Percentiles rank a stretch among this genome's conserved stretches.
Evolutionary conservation across 2,888 invertebrate species (phyloP).

Genomic region (Atherix ibis): DNA sequence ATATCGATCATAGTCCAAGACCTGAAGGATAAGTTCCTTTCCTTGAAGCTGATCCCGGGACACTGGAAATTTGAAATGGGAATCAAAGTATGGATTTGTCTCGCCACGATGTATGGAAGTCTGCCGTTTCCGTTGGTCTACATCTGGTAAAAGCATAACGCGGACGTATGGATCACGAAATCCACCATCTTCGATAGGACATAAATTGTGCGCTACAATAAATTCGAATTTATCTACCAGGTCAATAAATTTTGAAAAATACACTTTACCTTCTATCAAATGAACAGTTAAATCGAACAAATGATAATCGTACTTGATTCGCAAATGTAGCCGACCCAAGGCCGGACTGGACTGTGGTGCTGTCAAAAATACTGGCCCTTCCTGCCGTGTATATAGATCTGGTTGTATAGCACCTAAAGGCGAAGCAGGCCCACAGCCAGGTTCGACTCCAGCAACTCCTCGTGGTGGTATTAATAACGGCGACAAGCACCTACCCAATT

Average conservation of each 20-base stretch:
- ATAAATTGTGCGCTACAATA: conserved; percentile 56
- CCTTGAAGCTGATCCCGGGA: conserved; percentile 74
- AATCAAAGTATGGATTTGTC: conserved; percentile 76
- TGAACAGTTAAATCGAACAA: conserved; percentile 81
- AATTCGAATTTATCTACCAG: conserved; percentile 3
- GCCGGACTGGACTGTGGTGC: conserved; percentile 46
- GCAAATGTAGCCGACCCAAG: conserved; percentile 67
- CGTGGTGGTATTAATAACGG: conserved; percentile 63
- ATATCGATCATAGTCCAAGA: conserved; percentile 41
- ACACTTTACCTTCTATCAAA: conserved; percentile 69
- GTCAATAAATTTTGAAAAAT: not conserved
- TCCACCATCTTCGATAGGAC: conserved; percentile 69
- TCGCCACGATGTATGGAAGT: conserved; percentile 72
- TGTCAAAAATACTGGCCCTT: conserved; percentile 60
- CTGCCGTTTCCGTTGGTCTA: conserved; percentile 71
- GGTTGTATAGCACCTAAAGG: conserved; percentile 72
- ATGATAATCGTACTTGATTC: conserved; percentile 78
- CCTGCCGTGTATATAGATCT: conserved; percentile 67
- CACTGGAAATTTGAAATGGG: conserved; percentile 84
- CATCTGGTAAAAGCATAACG: conserved; percentile 61
- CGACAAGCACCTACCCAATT: conserved; percentile 47
- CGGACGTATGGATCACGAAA: conserved; percentile 84
- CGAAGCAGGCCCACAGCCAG: conserved; percentile 33
- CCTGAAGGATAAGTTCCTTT: conserved; percentile 43
- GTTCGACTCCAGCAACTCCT: conserved; percentile 30